Evolutionary conservation across 2,888 invertebrate species (phyloP), one percentile per base, ranked within the genome.

Genomic region (Epirrita christyi): DNA sequence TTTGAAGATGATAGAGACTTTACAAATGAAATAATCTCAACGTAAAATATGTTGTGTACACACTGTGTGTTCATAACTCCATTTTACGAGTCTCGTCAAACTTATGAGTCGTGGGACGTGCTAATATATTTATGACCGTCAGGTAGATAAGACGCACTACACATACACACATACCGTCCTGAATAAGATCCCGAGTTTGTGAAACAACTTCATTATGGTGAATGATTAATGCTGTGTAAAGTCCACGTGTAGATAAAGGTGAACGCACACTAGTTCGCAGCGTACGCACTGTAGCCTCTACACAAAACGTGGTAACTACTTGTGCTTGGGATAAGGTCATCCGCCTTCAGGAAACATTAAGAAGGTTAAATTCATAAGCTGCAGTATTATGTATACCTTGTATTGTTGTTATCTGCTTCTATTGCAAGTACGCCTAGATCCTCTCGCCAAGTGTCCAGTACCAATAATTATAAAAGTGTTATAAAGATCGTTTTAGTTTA

Each of bases 121-220:
- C 15, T 52, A 38, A 44, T 45, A 11, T 41, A 51, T 43, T 43
- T 51, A 52, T 44, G 44, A 52, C 38, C 43, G n/a, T 1, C 40
- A 51, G 29, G 51, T 36, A 43, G 36, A 34, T 43, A 44, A 44
- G 38, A 37, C 28, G 51, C 14, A 43, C 32, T 42, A 42, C 42
- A 50, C n/a, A n/a, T n/a, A 36, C 27, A 50, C 43, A 43, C 27
- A 51, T 44, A 44, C 44, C 44, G 28, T 8, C 42, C 50, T 41
- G 29, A 11, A 32, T 36, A 50, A 50, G 43, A 50, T 36, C 27
- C 21, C 37, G 8, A 37, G 37, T 36, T 49, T 43, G 36, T 13
- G 43, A 37, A 32, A 37, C 44, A 51, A 51, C 14, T 50, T 44
- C 38, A 32, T 15, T n/a, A 10, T 32, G n/a, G 5, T 52, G 44